These are phyloP conservation scores for Telmatochromis brichardi DNA, from an alignment of 2,113 vertebrate species.

Conservation along the genomic window DNA sequence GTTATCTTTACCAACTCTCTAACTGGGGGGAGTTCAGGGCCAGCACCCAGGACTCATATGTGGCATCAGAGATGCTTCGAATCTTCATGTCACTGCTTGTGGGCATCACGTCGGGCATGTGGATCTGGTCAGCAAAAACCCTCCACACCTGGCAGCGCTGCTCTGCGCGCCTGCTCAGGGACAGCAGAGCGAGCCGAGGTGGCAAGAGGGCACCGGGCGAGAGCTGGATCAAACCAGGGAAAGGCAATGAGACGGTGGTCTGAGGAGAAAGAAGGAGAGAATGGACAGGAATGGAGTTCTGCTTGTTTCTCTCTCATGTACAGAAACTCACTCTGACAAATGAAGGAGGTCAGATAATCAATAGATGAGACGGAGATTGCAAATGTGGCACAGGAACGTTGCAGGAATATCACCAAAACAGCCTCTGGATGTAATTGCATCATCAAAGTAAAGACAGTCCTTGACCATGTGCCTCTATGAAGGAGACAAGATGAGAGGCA, in stretches of 20 bases:
- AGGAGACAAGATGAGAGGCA: conserved; percentile 2
- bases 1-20: conserved; percentile 96
- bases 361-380: neutral
- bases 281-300: neutral
- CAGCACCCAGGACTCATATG: conserved; percentile 84
- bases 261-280: conserved; percentile 55
- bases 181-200: conserved; percentile 77
- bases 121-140: conserved; percentile 99
- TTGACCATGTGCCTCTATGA: neutral
- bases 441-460: neutral
- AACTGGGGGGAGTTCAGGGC: conserved; percentile 88
- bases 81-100: conserved; percentile 97
- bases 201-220: conserved; percentile 79
- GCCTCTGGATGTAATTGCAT: conserved; percentile 26
- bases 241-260: conserved; percentile 94
- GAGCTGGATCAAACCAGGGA: conserved; percentile 87
- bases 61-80: conserved; percentile 94
- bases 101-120: conserved; percentile 98
- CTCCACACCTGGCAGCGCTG: conserved; percentile 97
- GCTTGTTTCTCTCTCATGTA: neutral
- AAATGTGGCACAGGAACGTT: neutral
- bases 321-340: neutral
- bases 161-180: conserved; percentile 82
- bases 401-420: conserved; percentile 15
- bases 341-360: neutral